These are phyloP conservation scores for Eubucco bourcierii DNA, from an alignment of 2,113 vertebrate species.

Conservation along the genomic window DNA sequence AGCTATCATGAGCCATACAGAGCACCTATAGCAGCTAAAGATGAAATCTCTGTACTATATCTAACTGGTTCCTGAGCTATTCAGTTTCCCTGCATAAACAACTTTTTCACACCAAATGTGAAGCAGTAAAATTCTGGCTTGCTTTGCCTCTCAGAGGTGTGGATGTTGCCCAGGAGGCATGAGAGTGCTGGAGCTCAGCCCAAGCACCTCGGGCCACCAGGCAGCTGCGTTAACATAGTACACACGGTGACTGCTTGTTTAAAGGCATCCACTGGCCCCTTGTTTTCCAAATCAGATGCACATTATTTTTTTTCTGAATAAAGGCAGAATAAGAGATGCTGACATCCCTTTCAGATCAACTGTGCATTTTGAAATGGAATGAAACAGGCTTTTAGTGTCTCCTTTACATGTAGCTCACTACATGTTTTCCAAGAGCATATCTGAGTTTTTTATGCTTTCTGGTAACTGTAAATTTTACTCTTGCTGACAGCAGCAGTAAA, in stretches of 20 bases:
- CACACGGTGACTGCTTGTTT: background rate
- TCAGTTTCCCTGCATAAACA: background rate
- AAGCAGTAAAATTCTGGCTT: background rate
- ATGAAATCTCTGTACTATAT: background rate
- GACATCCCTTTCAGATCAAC: slow-evolving; percentile 39
- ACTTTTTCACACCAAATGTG: background rate
- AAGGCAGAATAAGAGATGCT: slow-evolving; percentile 48
- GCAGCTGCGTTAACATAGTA: background rate
- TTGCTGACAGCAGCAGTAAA: slow-evolving; percentile 70
- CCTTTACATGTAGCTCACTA: slow-evolving; percentile 54
- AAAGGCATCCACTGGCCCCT: background rate
- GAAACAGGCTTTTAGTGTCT: slow-evolving; percentile 52
- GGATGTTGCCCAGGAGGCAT: background rate
- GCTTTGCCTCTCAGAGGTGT: background rate
- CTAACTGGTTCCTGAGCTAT: background rate
- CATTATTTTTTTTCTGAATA: slow-evolving; percentile 32
- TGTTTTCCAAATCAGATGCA: slow-evolving; percentile 31
- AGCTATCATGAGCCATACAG: background rate
- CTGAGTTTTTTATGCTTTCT: slow-evolving; percentile 61
- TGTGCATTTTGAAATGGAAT: slow-evolving; percentile 43
- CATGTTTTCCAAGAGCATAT: slow-evolving; percentile 42
- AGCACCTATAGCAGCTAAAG: background rate
- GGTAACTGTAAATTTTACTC: slow-evolving; percentile 65
- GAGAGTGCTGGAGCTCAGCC: background rate
- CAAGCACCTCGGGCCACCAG: background rate